These are phyloP conservation scores for Drosophila basisetae DNA, from an alignment of 2,888 invertebrate genomes.

Conservation along the genomic window DNA sequence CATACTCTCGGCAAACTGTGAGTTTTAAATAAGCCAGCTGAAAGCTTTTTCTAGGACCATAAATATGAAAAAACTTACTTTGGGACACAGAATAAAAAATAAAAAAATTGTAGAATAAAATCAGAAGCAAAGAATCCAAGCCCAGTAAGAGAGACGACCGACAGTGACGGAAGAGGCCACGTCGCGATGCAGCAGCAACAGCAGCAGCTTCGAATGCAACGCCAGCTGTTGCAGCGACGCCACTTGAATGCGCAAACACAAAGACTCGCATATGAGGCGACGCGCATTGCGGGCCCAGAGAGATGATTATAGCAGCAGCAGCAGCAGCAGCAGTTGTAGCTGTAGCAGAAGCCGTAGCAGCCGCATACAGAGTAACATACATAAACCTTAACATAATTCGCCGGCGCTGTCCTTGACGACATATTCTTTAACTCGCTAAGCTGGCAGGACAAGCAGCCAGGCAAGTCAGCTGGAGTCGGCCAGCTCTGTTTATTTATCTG, in stretches of 20 bases:
- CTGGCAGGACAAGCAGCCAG: constrained; percentile 16
- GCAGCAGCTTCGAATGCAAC: constrained; percentile 10
- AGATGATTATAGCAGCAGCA: constrained; percentile 33
- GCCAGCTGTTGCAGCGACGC: constrained; percentile 50
- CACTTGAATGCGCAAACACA: constrained; percentile 79
- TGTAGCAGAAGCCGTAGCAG: background rate
- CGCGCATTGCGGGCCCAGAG: constrained; percentile 21
- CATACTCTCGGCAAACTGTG: background rate
- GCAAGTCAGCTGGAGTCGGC: constrained; percentile 24
- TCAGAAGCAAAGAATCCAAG: constrained; percentile 33
- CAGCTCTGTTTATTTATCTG: constrained; percentile 48
- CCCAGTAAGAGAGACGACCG: constrained; percentile 28
- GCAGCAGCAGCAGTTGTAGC: constrained; percentile 10
- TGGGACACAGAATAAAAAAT: constrained; percentile 21
- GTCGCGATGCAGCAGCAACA: constrained; percentile 7
- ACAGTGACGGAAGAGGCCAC: constrained; percentile 12
- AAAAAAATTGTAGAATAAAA: constrained; percentile 10
- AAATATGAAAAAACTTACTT: constrained; percentile 61
- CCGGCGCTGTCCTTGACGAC: constrained; percentile 63
- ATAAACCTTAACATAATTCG: constrained; percentile 63
- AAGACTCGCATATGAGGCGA: constrained; percentile 70
- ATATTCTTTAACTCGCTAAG: constrained; percentile 51
- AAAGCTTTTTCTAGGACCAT: constrained; percentile 41
- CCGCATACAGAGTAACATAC: background rate
- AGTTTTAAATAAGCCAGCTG: constrained; percentile 46